Percentiles rank a stretch among this genome's conserved stretches.
These are phyloP conservation scores for Cheilosia vulpina DNA, from an alignment of 2,888 invertebrate genomes.

Conservation along the genomic window DNA sequence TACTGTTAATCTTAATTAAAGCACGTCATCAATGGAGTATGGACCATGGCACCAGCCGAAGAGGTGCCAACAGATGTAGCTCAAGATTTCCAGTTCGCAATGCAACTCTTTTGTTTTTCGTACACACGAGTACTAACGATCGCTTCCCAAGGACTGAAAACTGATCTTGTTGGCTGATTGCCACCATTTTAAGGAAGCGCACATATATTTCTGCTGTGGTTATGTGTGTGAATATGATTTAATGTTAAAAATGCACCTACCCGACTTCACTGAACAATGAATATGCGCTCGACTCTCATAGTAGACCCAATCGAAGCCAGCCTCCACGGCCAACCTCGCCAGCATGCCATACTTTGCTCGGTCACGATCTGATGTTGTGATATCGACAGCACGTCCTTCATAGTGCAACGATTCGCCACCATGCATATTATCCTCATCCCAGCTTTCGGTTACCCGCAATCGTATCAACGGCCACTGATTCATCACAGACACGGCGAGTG, in stretches of 20 bases:
- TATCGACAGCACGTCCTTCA: slow-evolving; percentile 98
- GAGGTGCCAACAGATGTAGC: slow-evolving; percentile 25
- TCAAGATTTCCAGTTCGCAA: slow-evolving; percentile 53
- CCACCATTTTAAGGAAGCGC: slow-evolving; percentile 62
- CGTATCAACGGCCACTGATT: slow-evolving; percentile 99
- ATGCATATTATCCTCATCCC: slow-evolving; percentile 94
- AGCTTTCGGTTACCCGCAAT: slow-evolving; percentile 96
- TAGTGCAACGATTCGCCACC: slow-evolving; percentile 94
- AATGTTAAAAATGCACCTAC: slow-evolving; percentile 85
- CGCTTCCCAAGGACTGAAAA: slow-evolving; percentile 41
- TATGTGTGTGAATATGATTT: slow-evolving; percentile 63
- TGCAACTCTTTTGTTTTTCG: slow-evolving; percentile 62
- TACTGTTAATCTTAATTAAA: slow-evolving; percentile 73
- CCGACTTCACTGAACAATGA: slow-evolving; percentile 98
- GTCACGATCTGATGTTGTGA: slow-evolving; percentile 97
- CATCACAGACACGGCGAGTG: slow-evolving; percentile 97
- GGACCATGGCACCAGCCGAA: not conserved
- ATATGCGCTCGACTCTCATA: slow-evolving; percentile 97
- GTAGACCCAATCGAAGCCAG: slow-evolving; percentile 99
- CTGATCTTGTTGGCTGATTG: slow-evolving; percentile 67
- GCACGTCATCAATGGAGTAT: slow-evolving; percentile 35
- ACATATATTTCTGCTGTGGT: not conserved
- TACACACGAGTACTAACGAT: slow-evolving; percentile 29
- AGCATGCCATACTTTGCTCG: slow-evolving; percentile 97
- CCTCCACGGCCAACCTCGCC: slow-evolving; percentile 96